Evolutionary conservation across 2,888 invertebrate species (phyloP).

Genomic region (Athalia circularis): DNA sequence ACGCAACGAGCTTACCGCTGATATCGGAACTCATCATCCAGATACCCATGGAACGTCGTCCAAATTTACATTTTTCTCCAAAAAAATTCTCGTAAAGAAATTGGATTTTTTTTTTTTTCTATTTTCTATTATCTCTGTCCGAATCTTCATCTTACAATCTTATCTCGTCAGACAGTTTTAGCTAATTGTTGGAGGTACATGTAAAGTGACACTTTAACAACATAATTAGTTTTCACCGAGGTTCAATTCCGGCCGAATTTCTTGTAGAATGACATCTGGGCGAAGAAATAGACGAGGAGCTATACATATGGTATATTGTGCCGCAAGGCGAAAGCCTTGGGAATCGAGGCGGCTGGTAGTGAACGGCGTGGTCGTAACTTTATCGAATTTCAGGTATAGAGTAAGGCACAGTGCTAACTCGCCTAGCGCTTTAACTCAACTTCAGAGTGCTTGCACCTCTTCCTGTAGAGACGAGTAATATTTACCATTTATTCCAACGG

Average conservation of each 20-base stretch:
- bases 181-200: neutral
- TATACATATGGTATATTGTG: constrained; percentile 42
- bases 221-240: constrained; percentile 67
- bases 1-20: constrained; percentile 24
- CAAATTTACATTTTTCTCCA: neutral
- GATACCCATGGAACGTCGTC: neutral
- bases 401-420: constrained; percentile 23
- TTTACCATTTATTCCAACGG: constrained; percentile 51
- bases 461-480: constrained; percentile 50
- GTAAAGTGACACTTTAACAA: constrained; percentile 49
- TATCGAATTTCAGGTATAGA: constrained; percentile 58
- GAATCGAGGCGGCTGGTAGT: constrained; percentile 31
- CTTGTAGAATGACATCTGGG: constrained; percentile 23
- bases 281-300: constrained; percentile 33
- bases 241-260: constrained; percentile 50
- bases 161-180: too few species aligned
- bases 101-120: too few species aligned
- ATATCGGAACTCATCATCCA: neutral
- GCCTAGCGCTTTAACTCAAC: neutral
- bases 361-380: constrained; percentile 58
- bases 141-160: too few species aligned
- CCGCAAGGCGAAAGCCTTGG: constrained; percentile 52
- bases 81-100: neutral
- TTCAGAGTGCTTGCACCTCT: neutral
- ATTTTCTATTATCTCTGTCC: too few species aligned